These are phyloP conservation scores for Apostichopus japonicus DNA, from an alignment of 35 echinoderm and acorn worm genomes.

Conservation along the genomic window DNA sequence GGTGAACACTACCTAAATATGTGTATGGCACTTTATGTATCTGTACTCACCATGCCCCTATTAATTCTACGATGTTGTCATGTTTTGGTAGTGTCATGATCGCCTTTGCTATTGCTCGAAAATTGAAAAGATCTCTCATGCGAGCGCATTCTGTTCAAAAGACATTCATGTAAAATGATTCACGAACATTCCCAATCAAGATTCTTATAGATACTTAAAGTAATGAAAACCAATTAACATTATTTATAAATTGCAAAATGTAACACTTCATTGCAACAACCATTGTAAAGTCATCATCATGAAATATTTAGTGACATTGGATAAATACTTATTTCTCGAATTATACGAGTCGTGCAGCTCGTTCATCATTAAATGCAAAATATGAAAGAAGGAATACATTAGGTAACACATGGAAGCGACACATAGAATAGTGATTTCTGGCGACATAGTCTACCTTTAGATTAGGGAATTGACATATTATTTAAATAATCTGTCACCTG, in stretches of 20 bases:
- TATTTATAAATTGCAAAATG: neutral
- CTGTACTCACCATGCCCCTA: neutral
- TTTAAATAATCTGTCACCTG: no score
- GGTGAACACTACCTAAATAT: no score
- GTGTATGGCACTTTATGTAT: neutral
- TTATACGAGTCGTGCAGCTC: neutral
- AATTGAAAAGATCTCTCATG: slow-evolving; percentile 12
- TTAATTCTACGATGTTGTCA: slow-evolving; percentile 13
- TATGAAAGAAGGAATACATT: neutral
- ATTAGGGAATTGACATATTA: no score
- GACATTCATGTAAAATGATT: neutral
- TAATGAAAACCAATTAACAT: neutral
- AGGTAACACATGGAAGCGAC: neutral
- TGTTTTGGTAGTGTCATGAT: slow-evolving; percentile 12
- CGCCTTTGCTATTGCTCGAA: neutral
- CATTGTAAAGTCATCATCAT: no score
- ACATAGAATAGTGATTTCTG: neutral
- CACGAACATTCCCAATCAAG: neutral
- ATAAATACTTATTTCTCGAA: neutral
- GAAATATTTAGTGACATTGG: no score
- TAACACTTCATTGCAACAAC: no score
- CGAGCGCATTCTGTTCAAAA: slow-evolving; percentile 4
- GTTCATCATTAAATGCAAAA: neutral
- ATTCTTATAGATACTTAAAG: neutral
- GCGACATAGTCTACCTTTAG: neutral